A percentile compares a stretch with the other conserved stretches of the same genome.
These are phyloP conservation scores for Cheilosia vernalis DNA, from an alignment of 2,888 invertebrate species.

Conservation along the genomic window DNA sequence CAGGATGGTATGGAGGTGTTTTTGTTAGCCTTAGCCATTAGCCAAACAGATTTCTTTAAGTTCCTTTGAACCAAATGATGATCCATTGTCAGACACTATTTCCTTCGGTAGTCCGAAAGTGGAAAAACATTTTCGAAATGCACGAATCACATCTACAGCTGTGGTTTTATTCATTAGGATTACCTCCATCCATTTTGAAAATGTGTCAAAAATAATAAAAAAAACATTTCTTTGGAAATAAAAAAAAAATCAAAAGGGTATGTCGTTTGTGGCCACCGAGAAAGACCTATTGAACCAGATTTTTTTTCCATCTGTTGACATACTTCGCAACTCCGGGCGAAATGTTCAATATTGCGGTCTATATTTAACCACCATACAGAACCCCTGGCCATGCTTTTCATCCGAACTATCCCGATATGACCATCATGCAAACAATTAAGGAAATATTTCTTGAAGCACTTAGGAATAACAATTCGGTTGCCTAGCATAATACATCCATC, in stretches of 20 bases:
- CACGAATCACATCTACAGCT: constrained; percentile 1
- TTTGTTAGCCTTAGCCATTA: constrained; percentile 38
- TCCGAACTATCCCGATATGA: constrained; percentile 78
- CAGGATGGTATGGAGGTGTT: constrained; percentile 54
- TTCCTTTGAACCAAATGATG: constrained; percentile 23
- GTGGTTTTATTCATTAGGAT: constrained; percentile 10
- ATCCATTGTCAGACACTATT: constrained; percentile 7
- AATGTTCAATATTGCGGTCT: constrained; percentile 77
- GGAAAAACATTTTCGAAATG: constrained; percentile 12
- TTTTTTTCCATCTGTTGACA: constrained; percentile 27
- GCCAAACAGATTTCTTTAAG: constrained; percentile 3
- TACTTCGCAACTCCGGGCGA: constrained; percentile 70
- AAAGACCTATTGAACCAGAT: constrained; percentile 17
- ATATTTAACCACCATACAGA: constrained; percentile 78
- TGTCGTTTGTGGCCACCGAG: constrained; percentile 31
- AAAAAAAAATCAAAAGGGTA: constrained; percentile 60
- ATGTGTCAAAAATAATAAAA: constrained; percentile 21
- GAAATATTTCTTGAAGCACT: constrained; percentile 53
- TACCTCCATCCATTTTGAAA: constrained; percentile 38
- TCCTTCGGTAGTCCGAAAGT: constrained; percentile 9
- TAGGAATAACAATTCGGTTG: constrained; percentile 69
- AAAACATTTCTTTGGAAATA: constrained; percentile 8
- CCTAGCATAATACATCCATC: constrained; percentile 50
- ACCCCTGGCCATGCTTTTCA: constrained; percentile 77
- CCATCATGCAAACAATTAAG: constrained; percentile 75